A percentile compares a stretch with the other conserved stretches of the same genome.
Conservation (phyloP, 1,140 invertebrate species). For the Steinernema feltiae region DNA sequence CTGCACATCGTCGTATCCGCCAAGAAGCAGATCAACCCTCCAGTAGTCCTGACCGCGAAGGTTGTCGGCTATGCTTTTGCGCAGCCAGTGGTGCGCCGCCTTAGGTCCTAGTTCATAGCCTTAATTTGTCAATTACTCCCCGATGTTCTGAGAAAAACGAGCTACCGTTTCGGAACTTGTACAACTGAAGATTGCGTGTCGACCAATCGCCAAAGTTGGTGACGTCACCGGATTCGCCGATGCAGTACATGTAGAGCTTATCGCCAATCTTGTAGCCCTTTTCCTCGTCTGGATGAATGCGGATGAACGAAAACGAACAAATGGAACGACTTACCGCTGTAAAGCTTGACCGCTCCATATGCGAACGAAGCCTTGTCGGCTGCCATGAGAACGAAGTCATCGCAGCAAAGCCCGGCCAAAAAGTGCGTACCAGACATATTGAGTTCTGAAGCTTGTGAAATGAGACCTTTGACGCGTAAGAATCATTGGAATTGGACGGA, state of each 20-base stretch:
- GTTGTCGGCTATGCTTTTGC: slow-evolving; percentile 84
- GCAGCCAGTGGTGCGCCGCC: slow-evolving; percentile 84
- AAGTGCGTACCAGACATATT: slow-evolving; percentile 44
- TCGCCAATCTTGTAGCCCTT: slow-evolving; percentile 87
- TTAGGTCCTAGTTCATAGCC: slow-evolving; percentile 86
- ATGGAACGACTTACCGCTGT: too few relatives aligned
- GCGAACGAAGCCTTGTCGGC: slow-evolving; percentile 47
- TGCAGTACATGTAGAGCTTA: slow-evolving; percentile 80
- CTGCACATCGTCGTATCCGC: slow-evolving; percentile 74
- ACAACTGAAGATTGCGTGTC: slow-evolving; percentile 92
- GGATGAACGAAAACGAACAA: not conserved
- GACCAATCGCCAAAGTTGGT: slow-evolving; percentile 98
- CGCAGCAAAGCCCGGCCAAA: slow-evolving; percentile 49
- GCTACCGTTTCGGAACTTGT: slow-evolving; percentile 89
- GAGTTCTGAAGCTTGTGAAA: not conserved
- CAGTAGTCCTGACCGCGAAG: slow-evolving; percentile 79
- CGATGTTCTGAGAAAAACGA: not conserved
- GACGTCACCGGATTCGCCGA: slow-evolving; percentile 90
- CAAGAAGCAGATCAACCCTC: slow-evolving; percentile 78
- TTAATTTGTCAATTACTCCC: slow-evolving; percentile 25
- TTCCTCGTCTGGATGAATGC: slow-evolving; percentile 74
- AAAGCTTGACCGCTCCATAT: slow-evolving; percentile 45
- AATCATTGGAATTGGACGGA: too few relatives aligned
- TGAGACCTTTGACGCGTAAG: not conserved
- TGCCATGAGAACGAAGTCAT: slow-evolving; percentile 52